Percentiles rank a stretch among this genome's conserved stretches.
Conservation (phyloP, 2,113 vertebrate species). For the Benitochromis conjunctus region DNA sequence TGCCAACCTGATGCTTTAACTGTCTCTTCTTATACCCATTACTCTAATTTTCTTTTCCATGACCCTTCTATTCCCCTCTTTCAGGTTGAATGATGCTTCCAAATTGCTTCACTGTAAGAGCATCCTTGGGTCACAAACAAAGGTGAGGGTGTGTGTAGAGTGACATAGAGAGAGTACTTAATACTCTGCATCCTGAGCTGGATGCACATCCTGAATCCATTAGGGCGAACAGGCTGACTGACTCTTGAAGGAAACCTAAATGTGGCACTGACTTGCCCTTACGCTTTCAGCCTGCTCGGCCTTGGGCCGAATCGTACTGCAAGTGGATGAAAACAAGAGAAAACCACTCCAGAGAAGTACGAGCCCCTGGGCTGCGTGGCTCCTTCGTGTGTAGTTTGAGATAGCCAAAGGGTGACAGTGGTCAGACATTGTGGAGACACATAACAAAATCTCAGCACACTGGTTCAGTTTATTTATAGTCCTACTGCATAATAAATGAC, state of each 20-base stretch:
- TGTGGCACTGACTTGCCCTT: constrained; percentile 27
- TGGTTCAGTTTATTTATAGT: constrained; percentile 19
- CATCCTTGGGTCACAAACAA: constrained; percentile 43
- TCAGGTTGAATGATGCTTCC: constrained; percentile 23
- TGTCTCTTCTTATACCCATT: constrained; percentile 14
- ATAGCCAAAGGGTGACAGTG: constrained; percentile 45
- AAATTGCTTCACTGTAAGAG: constrained; percentile 47
- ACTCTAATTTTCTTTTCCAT: constrained; percentile 31
- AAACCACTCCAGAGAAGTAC: constrained; percentile 24
- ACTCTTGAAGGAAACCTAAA: constrained; percentile 46
- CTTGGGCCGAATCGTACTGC: constrained; percentile 30
- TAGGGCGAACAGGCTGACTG: constrained; percentile 36
- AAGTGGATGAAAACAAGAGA: constrained; percentile 47
- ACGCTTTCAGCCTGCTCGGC: constrained; percentile 47
- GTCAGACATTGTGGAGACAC: constrained; percentile 19
- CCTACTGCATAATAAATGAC: background rate
- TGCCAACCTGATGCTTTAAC: background rate
- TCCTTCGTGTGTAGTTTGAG: constrained; percentile 20
- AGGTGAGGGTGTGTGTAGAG: constrained; percentile 37
- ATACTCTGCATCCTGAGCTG: constrained; percentile 38
- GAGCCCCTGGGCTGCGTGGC: background rate
- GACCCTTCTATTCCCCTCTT: constrained; percentile 19
- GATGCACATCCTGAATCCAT: constrained; percentile 54
- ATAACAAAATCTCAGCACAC: background rate
- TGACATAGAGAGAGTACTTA: constrained; percentile 49